These are phyloP conservation scores for Lepilemur septentrionalis DNA, from an alignment of 2,797 vertebrate genomes.

Conservation along the genomic window DNA sequence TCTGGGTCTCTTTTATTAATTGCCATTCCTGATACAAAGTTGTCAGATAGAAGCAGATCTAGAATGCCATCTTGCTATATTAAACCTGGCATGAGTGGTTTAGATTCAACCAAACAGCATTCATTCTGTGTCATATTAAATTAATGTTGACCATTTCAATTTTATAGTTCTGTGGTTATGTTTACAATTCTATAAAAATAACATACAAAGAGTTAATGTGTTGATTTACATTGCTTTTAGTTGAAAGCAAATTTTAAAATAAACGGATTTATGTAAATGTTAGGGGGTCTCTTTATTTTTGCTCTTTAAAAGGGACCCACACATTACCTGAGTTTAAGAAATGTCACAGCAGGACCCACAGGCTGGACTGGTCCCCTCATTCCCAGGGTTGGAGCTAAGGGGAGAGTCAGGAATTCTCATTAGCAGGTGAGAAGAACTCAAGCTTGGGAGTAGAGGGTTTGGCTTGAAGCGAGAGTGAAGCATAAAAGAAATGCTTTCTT, in stretches of 20 bases:
- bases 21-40: background rate
- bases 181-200: background rate
- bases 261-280: background rate
- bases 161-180: background rate
- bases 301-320: background rate
- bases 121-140: background rate
- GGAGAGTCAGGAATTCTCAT: background rate
- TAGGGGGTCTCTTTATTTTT: background rate
- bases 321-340: background rate
- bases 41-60: background rate
- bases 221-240: background rate
- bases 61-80: background rate
- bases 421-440: background rate
- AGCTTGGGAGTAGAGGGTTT: background rate
- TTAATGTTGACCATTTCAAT: background rate
- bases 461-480: background rate
- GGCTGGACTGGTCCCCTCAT: background rate
- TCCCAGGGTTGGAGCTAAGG: accelerated
- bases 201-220: background rate
- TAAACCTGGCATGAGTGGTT: background rate
- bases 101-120: background rate
- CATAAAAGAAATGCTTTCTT: background rate
- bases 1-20: background rate
- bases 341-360: too few species aligned
- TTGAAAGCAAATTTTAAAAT: background rate